Percentiles rank a stretch among this genome's conserved stretches.
Evolutionary conservation across 2,888 invertebrate genomes (phyloP).

Genomic region (Drosophila emarginata): DNA sequence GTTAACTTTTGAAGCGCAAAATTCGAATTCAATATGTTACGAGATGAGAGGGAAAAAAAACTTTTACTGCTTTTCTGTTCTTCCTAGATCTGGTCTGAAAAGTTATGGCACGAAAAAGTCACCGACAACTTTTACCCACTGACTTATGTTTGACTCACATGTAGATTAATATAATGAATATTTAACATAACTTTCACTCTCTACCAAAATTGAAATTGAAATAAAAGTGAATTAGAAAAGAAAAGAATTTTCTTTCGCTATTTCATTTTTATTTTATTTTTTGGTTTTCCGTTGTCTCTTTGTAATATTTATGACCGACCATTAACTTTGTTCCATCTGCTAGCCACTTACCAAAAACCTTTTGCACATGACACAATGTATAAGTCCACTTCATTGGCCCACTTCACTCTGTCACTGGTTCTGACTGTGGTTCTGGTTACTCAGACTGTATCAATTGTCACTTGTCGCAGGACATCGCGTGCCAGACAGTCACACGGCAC

Average conservation of each 20-base stretch:
- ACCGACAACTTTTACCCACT: slow-evolving; percentile 42
- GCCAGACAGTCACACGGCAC: slow-evolving; percentile 47
- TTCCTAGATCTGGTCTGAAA: slow-evolving; percentile 6
- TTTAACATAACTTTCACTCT: slow-evolving; percentile 60
- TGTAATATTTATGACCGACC: not conserved
- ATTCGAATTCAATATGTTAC: slow-evolving; percentile 75
- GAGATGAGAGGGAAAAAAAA: not conserved
- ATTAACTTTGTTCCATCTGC: slow-evolving; percentile 25
- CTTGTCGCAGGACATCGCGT: slow-evolving; percentile 46
- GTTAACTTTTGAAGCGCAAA: slow-evolving; percentile 72
- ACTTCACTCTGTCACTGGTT: slow-evolving; percentile 19
- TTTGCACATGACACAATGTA: slow-evolving; percentile 52
- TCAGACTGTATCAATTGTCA: slow-evolving; percentile 47
- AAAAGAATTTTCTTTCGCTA: not conserved
- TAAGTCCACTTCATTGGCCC: slow-evolving; percentile 17
- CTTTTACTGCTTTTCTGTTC: not conserved
- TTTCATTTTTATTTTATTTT: not conserved
- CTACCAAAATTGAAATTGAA: slow-evolving; percentile 2
- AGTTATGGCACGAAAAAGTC: slow-evolving; percentile 24
- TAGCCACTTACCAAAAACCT: slow-evolving; percentile 37
- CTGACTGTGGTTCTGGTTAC: slow-evolving; percentile 12
- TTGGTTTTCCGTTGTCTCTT: not conserved
- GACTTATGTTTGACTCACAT: slow-evolving; percentile 36
- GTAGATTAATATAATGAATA: slow-evolving; percentile 71
- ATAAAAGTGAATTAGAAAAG: not conserved